Evolutionary conservation across 2,113 vertebrate species (phyloP).

Genomic region (Pelecanoides urinatrix): DNA sequence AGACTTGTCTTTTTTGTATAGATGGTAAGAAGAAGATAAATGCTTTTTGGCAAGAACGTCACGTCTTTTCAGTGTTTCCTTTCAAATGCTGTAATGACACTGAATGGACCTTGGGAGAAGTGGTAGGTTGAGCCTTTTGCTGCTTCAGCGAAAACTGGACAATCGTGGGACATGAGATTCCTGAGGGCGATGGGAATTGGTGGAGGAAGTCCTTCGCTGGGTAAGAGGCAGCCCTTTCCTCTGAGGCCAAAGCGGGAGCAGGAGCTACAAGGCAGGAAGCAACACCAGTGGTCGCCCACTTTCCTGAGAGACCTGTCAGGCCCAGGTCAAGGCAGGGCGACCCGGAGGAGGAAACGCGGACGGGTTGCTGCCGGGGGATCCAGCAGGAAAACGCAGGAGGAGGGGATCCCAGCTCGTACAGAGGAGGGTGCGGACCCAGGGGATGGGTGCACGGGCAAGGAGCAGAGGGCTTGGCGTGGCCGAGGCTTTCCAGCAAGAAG

Average conservation of each 20-base stretch:
- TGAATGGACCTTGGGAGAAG: conserved; percentile 22
- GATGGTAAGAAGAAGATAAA: background rate
- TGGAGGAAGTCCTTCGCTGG: conserved; percentile 25
- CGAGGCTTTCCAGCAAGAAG: background rate
- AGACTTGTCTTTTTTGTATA: background rate
- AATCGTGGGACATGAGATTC: conserved; percentile 47
- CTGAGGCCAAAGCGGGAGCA: background rate
- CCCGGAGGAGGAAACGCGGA: rapidly evolving
- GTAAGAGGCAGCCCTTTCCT: conserved; percentile 42
- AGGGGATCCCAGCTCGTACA: background rate
- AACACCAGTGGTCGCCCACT: background rate
- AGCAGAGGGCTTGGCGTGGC: background rate
- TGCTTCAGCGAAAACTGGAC: conserved; percentile 60
- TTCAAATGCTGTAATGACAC: background rate
- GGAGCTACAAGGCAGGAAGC: background rate
- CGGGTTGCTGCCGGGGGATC: rapidly evolving
- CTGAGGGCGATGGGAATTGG: conserved; percentile 11
- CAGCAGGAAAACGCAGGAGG: background rate
- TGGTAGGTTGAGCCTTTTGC: conserved; percentile 10
- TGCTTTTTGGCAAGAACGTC: background rate
- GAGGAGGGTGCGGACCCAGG: background rate
- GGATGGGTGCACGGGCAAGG: background rate
- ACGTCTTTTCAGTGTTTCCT: background rate
- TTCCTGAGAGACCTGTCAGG: conserved; percentile 12
- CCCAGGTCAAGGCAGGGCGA: conserved; percentile 4